Evolutionary conservation across 1,140 invertebrate species (phyloP).

Genomic region (Drosophila obscura): DNA sequence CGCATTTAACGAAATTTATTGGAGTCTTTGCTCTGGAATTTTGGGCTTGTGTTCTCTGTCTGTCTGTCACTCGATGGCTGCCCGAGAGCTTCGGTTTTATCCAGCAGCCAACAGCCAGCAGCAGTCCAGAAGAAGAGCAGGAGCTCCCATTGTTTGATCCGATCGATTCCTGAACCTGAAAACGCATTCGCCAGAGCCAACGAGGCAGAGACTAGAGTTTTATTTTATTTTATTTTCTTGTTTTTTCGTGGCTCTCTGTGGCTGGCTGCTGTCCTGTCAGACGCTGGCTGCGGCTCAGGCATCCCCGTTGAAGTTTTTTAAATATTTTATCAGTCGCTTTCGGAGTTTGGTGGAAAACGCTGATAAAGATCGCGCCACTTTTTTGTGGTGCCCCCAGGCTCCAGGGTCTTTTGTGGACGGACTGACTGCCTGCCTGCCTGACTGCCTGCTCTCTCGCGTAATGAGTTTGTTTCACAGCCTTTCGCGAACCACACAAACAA

Average conservation of each 20-base stretch:
- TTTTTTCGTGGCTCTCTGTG: neutral
- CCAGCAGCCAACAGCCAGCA: constrained; percentile 19
- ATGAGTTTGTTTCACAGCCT: constrained; percentile 79
- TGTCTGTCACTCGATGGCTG: constrained; percentile 69
- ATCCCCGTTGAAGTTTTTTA: constrained; percentile 55
- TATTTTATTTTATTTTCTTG: constrained; percentile 17
- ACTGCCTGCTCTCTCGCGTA: constrained; percentile 42
- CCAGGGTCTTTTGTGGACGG: neutral
- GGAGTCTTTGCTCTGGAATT: constrained; percentile 78
- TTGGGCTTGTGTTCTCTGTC: constrained; percentile 79
- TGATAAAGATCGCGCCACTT: constrained; percentile 77
- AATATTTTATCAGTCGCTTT: constrained; percentile 75
- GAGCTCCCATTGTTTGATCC: constrained; percentile 55
- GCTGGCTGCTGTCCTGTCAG: constrained; percentile 2
- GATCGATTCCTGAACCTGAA: constrained; percentile 70
- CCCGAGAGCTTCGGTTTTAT: constrained; percentile 21
- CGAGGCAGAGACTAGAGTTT: constrained; percentile 13
- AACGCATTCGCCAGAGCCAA: constrained; percentile 51
- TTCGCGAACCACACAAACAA: constrained; percentile 15
- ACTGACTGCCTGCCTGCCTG: constrained; percentile 9
- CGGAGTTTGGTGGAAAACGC: constrained; percentile 72
- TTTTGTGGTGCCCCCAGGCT: constrained; percentile 23
- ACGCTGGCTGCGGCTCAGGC: constrained; percentile 14
- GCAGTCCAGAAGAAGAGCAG: constrained; percentile 9
- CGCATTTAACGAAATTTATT: constrained; percentile 83